phyloP scores from a whole-genome alignment of 2,797 vertebrate genomes.

The Thamnophis elegans region DNA sequence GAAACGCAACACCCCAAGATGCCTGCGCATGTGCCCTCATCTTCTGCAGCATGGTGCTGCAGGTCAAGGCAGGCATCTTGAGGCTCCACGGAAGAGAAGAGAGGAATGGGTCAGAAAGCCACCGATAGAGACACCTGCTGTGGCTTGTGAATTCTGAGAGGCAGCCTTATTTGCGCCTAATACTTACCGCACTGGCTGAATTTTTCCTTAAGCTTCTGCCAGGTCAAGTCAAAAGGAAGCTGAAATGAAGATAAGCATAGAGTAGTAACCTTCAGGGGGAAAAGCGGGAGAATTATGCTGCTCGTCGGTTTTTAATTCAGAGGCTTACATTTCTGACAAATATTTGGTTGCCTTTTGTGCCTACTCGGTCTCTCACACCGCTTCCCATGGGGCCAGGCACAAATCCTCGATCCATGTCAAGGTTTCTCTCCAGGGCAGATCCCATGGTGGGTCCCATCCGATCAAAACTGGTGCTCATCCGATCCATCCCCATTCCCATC shows the following conservation, averaged over 20 bases:
- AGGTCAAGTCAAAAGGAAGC: conserved; percentile 97
- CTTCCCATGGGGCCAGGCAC: conserved; percentile 84
- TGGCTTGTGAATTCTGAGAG: not conserved
- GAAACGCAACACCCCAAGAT: not conserved
- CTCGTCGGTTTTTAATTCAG: conserved; percentile 18
- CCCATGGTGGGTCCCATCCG: conserved; percentile 86
- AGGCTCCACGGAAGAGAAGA: not conserved
- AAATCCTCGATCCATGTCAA: conserved; percentile 90
- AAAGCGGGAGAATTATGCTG: conserved; percentile 17
- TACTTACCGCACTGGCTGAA: conserved; percentile 95
- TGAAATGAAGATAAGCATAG: conserved; percentile 73
- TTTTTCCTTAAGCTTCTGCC: conserved; percentile 99
- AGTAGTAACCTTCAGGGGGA: conserved; percentile 48
- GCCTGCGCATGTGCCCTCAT: not conserved
- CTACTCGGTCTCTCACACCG: conserved; percentile 85
- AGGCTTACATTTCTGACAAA: conserved; percentile 96
- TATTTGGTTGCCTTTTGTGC: conserved; percentile 95
- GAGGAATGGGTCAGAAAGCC: not conserved
- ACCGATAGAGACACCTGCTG: not conserved
- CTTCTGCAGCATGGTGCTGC: not conserved
- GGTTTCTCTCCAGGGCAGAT: conserved; percentile 78
- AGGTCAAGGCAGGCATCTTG: not conserved
- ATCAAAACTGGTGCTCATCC: conserved; percentile 89
- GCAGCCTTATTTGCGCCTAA: conserved; percentile 35
- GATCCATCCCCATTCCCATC: conserved; percentile 81